A percentile compares a stretch with the other conserved stretches of the same genome.
phyloP scores from a whole-genome alignment of 2,113 vertebrate genomes.

The Danio rerio region GRCz12tu NC_133191.1:30999501-31000000 shows the following conservation, averaged over 20 bases:
- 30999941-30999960: slow-evolving; percentile 34
- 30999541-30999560: slow-evolving; percentile 29
- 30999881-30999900: slow-evolving; percentile 30
- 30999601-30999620: slow-evolving; percentile 28
- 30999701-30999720: slow-evolving; percentile 2
- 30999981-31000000: neutral
- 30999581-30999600: slow-evolving; percentile 21
- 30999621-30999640: slow-evolving; percentile 13
- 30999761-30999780: too few relatives aligned
- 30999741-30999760: neutral
- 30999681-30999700: neutral
- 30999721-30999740: neutral
- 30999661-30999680: slow-evolving; percentile 18
- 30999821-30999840: neutral
- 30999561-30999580: slow-evolving; percentile 38
- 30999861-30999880: slow-evolving; percentile 6
- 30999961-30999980: slow-evolving; percentile 16
- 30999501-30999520: slow-evolving; percentile 40
- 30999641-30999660: slow-evolving; percentile 6
- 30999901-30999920: slow-evolving; percentile 25
- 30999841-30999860: neutral
- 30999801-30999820: too few relatives aligned
- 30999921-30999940: slow-evolving; percentile 6
- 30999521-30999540: slow-evolving; percentile 38
- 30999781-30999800: too few relatives aligned